Base-by-base conservation (phyloP, 2,113 vertebrate species). In the Oriolus oriolus region DNA sequence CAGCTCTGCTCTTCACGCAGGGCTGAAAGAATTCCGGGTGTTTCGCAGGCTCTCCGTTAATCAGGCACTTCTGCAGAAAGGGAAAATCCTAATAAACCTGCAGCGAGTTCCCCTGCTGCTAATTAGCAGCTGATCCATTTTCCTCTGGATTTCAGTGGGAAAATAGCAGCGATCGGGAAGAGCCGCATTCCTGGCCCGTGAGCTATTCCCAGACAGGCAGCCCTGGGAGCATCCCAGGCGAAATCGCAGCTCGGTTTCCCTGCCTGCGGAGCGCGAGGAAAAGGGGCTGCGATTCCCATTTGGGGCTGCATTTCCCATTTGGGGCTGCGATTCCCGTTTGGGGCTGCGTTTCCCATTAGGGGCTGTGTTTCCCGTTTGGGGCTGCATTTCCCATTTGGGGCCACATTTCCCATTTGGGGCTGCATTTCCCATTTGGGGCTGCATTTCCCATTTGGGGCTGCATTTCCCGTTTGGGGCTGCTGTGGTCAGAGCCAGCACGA, bases 171-270 rank as follows among this genome's bases (percentile, higher is more conserved):
- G 23, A 76, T 35, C 12, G 66, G 1, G 18, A 90, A 82, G 30
- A 89, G n/a, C 31, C 50, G 45, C 93, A 96, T 96, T 96, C 93
- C 93, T 91, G 94, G 70, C 33, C 78, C 54, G 20, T 95, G 93
- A 96, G 87, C 77, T 96, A 22, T 89, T 95, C 84, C 91, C 87
- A 31, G 7, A 7, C 82, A 76, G 77, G 59, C 47, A 84, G 53
- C 52, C 49, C 81, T 35, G 84, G 80, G 87, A 79, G 78, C 84
- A 94, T 94, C 96, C 96, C 10, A 73, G 78, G 84, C 74, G 28
- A 79, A 69, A 94, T 44, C 1, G 1, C 21, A 3, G 84, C 93
- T 95, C 5, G 0, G 3, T 56, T 87, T 95, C 95, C 84, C 84
- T 87, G 85, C 33, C 78, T n/a, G 71, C 2, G 4, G 52, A 39